Evolutionary conservation across 2,113 vertebrate species (phyloP).

Genomic region (Egretta garzetta): DNA sequence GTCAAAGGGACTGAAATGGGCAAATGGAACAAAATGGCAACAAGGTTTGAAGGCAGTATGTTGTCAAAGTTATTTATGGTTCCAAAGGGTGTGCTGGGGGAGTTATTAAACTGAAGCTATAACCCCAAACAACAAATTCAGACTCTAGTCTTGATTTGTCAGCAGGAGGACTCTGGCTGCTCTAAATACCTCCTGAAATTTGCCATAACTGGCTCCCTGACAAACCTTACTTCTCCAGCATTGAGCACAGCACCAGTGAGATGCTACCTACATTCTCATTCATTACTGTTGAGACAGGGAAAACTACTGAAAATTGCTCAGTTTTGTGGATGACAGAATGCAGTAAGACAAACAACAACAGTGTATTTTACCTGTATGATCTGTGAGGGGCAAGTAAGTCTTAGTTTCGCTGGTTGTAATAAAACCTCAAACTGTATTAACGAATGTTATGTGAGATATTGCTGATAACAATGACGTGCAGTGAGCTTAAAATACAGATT

Average conservation of each 20-base stretch:
- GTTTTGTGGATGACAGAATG: neutral
- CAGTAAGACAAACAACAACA: neutral
- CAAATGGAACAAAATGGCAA: neutral
- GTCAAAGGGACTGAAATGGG: neutral
- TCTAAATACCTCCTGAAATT: neutral
- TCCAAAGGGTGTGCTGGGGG: neutral
- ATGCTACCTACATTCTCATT: neutral
- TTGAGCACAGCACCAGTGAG: neutral
- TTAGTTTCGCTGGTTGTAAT: neutral
- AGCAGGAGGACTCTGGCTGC: neutral
- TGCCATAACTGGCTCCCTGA: neutral
- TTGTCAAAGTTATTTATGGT: neutral
- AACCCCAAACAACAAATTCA: neutral
- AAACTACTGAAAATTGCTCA: neutral
- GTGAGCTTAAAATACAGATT: neutral
- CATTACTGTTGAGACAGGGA: neutral
- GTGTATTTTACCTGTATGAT: neutral
- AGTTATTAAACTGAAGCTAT: neutral
- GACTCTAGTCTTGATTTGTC: neutral
- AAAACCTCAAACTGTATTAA: neutral
- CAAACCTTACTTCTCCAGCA: neutral
- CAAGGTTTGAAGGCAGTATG: neutral
- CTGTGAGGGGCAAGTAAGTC: neutral
- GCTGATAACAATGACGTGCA: neutral
- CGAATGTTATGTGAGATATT: neutral